phyloP scores from a whole-genome alignment of 2,113 vertebrate genomes.

The Dascyllus trimaculatus region DNA sequence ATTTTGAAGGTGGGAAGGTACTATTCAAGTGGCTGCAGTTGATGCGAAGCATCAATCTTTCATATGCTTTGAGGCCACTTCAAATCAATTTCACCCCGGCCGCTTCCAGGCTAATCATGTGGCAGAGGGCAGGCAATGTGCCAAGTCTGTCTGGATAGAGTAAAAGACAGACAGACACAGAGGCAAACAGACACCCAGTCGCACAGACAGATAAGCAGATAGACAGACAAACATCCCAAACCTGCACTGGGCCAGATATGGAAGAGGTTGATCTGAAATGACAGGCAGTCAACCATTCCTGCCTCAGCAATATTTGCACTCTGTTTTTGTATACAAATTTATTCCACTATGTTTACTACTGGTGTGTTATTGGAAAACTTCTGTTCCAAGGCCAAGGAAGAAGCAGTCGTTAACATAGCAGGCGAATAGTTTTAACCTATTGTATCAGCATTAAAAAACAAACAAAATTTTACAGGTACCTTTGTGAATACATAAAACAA shows the following conservation, averaged over 20 bases:
- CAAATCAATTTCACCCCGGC: constrained; percentile 83
- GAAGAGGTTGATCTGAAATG: constrained; percentile 74
- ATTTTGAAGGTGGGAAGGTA: constrained; percentile 64
- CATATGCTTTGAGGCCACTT: constrained; percentile 84
- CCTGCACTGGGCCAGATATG: constrained; percentile 70
- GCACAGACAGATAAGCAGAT: constrained; percentile 75
- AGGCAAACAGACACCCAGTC: constrained; percentile 66
- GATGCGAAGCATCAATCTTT: constrained; percentile 82
- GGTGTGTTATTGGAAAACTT: constrained; percentile 46
- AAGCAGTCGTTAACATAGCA: constrained; percentile 29
- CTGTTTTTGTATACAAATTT: constrained; percentile 73
- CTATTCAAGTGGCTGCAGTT: constrained; percentile 74
- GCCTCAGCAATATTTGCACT: constrained; percentile 71
- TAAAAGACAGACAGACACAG: constrained; percentile 60
- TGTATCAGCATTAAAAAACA: constrained; percentile 23
- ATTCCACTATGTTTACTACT: constrained; percentile 50
- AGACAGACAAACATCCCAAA: constrained; percentile 74
- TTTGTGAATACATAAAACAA: constrained; percentile 37
- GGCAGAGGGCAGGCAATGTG: constrained; percentile 77
- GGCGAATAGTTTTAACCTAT: constrained; percentile 17
- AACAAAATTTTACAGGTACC: constrained; percentile 19
- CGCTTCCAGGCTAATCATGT: constrained; percentile 83
- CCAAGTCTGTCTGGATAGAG: constrained; percentile 71
- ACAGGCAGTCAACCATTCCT: constrained; percentile 74
- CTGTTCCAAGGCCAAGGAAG: constrained; percentile 30